Conservation (phyloP, 2,888 invertebrate species). For the Trichogramma dendrolimi region DNA sequence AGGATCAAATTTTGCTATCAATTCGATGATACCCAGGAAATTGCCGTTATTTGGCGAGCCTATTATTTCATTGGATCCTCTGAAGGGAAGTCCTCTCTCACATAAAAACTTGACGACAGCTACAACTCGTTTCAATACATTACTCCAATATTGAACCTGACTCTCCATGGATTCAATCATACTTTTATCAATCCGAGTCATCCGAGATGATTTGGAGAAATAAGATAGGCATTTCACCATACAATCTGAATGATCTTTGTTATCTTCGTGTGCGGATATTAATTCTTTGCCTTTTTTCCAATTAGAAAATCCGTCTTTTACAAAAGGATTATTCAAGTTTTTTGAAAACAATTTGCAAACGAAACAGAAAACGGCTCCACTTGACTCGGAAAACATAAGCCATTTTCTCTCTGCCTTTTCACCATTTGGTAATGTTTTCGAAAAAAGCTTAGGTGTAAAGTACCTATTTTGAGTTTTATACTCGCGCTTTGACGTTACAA, state of each 20-base stretch:
- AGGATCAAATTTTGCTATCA: too few relatives aligned
- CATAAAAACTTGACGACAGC: too few relatives aligned
- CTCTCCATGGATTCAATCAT: too few relatives aligned
- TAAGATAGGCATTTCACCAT: neutral
- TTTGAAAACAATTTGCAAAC: constrained; percentile 9
- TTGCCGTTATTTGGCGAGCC: too few relatives aligned
- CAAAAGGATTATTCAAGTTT: neutral
- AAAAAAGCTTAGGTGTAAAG: neutral
- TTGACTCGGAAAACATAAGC: neutral
- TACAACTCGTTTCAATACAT: too few relatives aligned
- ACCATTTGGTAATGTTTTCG: neutral
- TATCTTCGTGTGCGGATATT: neutral
- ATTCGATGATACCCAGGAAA: too few relatives aligned
- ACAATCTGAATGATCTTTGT: neutral
- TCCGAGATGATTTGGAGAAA: neutral
- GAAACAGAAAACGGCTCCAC: neutral
- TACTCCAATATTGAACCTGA: too few relatives aligned
- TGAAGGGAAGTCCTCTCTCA: too few relatives aligned
- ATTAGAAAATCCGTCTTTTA: constrained; percentile 2
- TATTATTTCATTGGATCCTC: too few relatives aligned
- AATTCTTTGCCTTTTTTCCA: neutral
- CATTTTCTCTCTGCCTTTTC: constrained; percentile 1
- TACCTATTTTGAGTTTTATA: neutral
- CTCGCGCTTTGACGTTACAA: neutral
- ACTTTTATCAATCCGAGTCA: too few relatives aligned